These are phyloP conservation scores for Motacilla tschutschensis DNA, from an alignment of 2,113 vertebrate genomes.

Conservation along the genomic window DNA sequence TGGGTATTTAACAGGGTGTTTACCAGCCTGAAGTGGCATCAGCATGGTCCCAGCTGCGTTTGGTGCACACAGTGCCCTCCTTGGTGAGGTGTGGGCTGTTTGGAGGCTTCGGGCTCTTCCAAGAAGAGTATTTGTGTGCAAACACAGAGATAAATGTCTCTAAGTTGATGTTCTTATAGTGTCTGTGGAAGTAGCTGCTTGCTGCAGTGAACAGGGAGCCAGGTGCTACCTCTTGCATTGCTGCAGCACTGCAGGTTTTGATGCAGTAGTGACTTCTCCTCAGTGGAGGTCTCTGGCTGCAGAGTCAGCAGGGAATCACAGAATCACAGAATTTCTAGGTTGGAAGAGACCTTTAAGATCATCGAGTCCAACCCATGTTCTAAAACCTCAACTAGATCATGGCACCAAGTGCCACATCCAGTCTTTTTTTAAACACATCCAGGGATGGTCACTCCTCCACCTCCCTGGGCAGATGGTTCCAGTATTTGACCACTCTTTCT, in stretches of 20 bases:
- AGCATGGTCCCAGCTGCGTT: neutral
- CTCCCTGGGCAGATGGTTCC: no score
- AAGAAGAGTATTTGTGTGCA: neutral
- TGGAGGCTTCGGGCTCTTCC: neutral
- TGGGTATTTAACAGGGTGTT: neutral
- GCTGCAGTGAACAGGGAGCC: neutral
- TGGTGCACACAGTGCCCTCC: neutral
- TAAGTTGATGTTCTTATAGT: fast-evolving
- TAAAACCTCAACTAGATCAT: no score
- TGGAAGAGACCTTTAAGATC: no score
- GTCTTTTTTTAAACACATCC: no score
- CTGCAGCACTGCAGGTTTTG: neutral
- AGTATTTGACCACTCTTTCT: no score
- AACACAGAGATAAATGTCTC: neutral
- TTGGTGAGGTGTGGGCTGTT: neutral
- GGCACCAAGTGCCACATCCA: no score
- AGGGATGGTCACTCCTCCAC: no score
- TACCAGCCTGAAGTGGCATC: neutral
- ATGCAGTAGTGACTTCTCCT: neutral
- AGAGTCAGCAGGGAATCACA: neutral
- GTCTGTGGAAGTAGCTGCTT: neutral
- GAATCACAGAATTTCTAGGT: no score
- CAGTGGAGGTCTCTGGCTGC: neutral
- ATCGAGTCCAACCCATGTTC: no score
- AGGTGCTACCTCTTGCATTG: neutral